Percentiles rank a stretch among this genome's conserved stretches.
Evolutionary conservation across 2,888 invertebrate species (phyloP).

Genomic region (Ophion ellenae): DNA sequence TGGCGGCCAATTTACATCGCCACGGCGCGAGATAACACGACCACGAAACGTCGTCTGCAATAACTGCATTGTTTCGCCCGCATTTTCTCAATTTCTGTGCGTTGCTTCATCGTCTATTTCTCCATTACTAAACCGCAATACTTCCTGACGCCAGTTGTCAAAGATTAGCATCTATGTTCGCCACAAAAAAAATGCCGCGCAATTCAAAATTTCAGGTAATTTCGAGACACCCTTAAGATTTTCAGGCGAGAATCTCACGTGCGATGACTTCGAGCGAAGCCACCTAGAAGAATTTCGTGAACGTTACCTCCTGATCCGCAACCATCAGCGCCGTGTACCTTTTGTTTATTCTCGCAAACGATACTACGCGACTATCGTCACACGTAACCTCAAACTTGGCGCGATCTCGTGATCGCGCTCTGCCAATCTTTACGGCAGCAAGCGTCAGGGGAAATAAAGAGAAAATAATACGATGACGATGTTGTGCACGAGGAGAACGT

Average conservation of each 20-base stretch:
- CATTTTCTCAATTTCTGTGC: too few relatives aligned
- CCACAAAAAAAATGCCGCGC: too few relatives aligned
- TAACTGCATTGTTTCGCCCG: too few relatives aligned
- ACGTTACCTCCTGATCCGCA: not conserved
- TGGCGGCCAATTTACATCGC: too few relatives aligned
- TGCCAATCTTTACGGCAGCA: conserved; percentile 14
- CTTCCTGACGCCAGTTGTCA: too few relatives aligned
- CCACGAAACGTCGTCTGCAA: too few relatives aligned
- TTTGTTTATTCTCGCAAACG: not conserved
- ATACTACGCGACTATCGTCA: conserved; percentile 1
- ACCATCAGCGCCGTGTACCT: not conserved
- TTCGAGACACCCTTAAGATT: not conserved
- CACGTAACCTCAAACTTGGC: conserved; percentile 5
- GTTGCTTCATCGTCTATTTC: too few relatives aligned
- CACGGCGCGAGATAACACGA: too few relatives aligned
- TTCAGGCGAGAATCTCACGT: not conserved
- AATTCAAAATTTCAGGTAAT: too few relatives aligned
- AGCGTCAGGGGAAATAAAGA: not conserved
- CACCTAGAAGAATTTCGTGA: not conserved
- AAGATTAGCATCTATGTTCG: too few relatives aligned
- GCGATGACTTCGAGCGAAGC: not conserved
- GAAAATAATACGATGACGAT: conserved; percentile 8
- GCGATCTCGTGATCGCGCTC: not conserved
- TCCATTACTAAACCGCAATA: too few relatives aligned
- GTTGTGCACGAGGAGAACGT: not conserved